Evolutionary conservation across 2,888 invertebrate species (phyloP).

Genomic region (Lasioglossum pauxillum): DNA sequence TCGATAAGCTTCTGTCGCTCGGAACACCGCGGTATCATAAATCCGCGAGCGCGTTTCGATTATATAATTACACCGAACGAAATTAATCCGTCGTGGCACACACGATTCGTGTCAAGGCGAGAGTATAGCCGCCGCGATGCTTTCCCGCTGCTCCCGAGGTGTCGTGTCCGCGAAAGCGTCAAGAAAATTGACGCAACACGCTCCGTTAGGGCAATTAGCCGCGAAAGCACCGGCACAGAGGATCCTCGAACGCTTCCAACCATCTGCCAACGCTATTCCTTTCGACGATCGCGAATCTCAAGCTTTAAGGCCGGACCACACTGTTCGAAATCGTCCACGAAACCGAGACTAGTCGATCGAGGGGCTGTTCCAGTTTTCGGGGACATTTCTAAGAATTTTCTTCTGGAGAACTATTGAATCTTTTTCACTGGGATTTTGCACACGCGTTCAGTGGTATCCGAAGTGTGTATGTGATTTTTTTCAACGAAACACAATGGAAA

Average conservation of each 20-base stretch:
- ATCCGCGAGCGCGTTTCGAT: slow-evolving; percentile 71
- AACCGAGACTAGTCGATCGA: too few species aligned
- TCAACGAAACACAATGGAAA: too few species aligned
- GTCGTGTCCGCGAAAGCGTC: slow-evolving; percentile 47
- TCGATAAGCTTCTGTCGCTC: slow-evolving; percentile 46
- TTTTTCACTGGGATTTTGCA: too few species aligned
- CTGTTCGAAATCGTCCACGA: too few species aligned
- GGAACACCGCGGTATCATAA: slow-evolving; percentile 62
- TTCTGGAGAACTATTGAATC: too few species aligned
- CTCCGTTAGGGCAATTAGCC: slow-evolving; percentile 11
- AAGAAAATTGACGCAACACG: slow-evolving; percentile 24
- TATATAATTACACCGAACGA: slow-evolving; percentile 79
- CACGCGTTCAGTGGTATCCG: too few species aligned
- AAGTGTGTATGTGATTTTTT: too few species aligned
- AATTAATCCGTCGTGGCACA: slow-evolving; percentile 78
- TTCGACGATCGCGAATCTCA: background rate
- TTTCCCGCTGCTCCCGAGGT: slow-evolving; percentile 56
- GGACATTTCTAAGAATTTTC: too few species aligned
- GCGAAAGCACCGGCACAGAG: slow-evolving; percentile 1
- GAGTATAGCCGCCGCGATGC: slow-evolving; percentile 47
- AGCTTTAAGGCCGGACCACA: background rate
- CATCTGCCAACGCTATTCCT: background rate
- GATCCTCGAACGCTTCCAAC: background rate
- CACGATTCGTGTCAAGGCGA: slow-evolving; percentile 80
- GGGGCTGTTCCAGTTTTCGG: too few species aligned